A percentile compares a stretch with the other conserved stretches of the same genome.
phyloP scores from a whole-genome alignment of 92 coral and sea anemone genomes.

The Palythoa grandiflora region DNA sequence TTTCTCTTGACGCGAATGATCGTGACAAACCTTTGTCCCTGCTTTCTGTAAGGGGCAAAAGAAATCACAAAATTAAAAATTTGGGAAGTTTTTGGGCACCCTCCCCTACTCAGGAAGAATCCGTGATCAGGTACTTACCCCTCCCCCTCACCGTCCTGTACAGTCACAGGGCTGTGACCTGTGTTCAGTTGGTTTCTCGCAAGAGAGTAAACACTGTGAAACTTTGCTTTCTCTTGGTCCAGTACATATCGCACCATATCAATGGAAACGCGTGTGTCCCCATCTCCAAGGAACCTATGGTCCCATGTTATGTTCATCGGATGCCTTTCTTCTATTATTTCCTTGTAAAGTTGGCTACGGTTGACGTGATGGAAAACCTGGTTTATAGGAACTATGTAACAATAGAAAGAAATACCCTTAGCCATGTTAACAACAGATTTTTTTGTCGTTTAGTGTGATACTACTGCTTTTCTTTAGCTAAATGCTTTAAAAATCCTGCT shows the following conservation, averaged over 20 bases:
- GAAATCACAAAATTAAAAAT: background rate
- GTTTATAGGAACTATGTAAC: conserved; percentile 39
- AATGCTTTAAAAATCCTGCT: too few relatives aligned
- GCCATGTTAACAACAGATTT: background rate
- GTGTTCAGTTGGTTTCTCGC: conserved; percentile 15
- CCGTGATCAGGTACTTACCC: background rate
- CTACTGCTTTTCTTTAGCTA: too few relatives aligned
- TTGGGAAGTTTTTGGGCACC: background rate
- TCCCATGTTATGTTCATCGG: conserved; percentile 40
- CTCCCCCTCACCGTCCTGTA: conserved; percentile 26
- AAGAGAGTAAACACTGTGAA: conserved; percentile 26
- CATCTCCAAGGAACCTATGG: background rate
- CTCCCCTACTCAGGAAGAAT: background rate
- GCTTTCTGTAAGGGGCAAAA: background rate
- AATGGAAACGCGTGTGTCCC: background rate
- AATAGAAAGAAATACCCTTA: background rate
- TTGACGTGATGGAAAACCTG: background rate
- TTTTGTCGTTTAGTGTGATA: background rate
- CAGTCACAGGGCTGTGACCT: conserved; percentile 17
- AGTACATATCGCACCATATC: conserved; percentile 31
- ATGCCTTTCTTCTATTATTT: background rate
- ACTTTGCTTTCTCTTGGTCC: conserved; percentile 18
- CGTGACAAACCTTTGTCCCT: background rate
- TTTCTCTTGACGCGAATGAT: conserved; percentile 27
- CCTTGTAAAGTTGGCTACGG: background rate